Evolutionary conservation across 2,797 vertebrate species (phyloP).

Genomic region (Smutsia gigantea): DNA sequence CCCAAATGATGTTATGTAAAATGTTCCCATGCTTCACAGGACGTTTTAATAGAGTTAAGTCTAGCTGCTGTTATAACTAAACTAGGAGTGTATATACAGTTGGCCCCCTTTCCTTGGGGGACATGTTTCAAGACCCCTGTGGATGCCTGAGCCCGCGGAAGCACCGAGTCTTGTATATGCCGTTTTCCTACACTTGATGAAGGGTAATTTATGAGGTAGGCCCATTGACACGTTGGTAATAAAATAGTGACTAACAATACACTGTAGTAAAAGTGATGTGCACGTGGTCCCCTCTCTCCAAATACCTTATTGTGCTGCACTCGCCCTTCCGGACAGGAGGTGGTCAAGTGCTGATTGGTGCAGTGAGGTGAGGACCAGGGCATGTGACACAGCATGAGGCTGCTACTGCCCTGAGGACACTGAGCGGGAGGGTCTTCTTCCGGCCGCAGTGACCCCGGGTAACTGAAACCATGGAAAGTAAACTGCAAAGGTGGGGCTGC

Average conservation of each 20-base stretch:
- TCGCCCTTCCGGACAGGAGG: background rate
- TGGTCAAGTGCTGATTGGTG: too few species aligned
- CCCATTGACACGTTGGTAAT: too few species aligned
- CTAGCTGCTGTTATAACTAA: background rate
- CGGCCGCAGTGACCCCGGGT: rapidly evolving
- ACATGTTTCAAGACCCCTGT: background rate
- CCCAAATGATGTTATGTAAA: background rate
- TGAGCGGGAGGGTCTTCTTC: background rate
- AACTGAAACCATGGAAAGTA: background rate
- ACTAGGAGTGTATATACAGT: too few species aligned
- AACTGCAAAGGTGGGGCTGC: background rate
- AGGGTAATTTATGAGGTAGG: too few species aligned
- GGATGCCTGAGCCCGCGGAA: background rate
- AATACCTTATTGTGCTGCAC: background rate
- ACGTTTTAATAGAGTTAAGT: background rate
- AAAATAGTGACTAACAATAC: too few species aligned
- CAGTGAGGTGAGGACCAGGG: background rate
- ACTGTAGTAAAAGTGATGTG: background rate
- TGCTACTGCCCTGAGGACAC: rapidly evolving
- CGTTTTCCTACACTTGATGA: too few species aligned
- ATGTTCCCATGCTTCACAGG: background rate
- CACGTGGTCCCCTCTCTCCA: background rate
- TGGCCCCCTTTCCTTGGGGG: background rate
- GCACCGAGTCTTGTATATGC: background rate
- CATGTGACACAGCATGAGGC: background rate